phyloP scores from a whole-genome alignment of 2,797 vertebrate species.

The Chelidonichthys spinosus region DNA sequence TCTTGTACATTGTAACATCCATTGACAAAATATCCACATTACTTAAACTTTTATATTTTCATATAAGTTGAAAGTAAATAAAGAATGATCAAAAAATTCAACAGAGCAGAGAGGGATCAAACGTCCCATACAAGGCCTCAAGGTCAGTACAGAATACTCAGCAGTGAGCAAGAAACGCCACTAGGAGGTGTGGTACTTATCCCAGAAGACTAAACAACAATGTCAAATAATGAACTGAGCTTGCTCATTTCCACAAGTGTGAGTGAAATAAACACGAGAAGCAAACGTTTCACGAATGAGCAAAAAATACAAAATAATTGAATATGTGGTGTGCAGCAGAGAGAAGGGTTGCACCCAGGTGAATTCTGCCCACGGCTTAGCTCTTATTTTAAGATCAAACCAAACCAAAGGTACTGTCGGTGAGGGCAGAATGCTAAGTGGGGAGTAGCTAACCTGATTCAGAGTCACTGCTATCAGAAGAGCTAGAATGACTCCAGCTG shows the following conservation, averaged over 20 bases:
- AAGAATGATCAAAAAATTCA: not conserved
- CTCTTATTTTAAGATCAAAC: not conserved
- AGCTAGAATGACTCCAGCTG: constrained; percentile 78
- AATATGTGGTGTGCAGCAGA: constrained; percentile 36
- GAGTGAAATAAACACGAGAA: constrained; percentile 19
- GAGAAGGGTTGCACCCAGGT: constrained; percentile 12
- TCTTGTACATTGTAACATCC: not conserved
- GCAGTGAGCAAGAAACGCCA: too few species aligned
- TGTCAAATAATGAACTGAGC: too few species aligned
- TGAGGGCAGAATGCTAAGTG: constrained; percentile 20
- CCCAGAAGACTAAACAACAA: too few species aligned
- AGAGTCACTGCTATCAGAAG: constrained; percentile 87
- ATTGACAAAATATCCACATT: not conserved
- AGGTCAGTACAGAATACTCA: too few species aligned
- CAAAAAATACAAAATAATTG: constrained; percentile 21
- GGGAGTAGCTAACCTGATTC: constrained; percentile 87
- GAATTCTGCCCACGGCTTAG: not conserved
- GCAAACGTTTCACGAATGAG: constrained; percentile 29
- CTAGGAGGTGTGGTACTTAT: too few species aligned
- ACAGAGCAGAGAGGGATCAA: not conserved
- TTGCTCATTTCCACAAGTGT: not conserved
- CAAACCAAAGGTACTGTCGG: too few species aligned
- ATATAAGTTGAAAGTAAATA: too few species aligned
- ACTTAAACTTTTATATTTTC: not conserved
- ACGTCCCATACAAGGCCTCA: too few species aligned